Conservation (phyloP, 2,113 vertebrate species). For the Oxyruncus cristatus region DNA sequence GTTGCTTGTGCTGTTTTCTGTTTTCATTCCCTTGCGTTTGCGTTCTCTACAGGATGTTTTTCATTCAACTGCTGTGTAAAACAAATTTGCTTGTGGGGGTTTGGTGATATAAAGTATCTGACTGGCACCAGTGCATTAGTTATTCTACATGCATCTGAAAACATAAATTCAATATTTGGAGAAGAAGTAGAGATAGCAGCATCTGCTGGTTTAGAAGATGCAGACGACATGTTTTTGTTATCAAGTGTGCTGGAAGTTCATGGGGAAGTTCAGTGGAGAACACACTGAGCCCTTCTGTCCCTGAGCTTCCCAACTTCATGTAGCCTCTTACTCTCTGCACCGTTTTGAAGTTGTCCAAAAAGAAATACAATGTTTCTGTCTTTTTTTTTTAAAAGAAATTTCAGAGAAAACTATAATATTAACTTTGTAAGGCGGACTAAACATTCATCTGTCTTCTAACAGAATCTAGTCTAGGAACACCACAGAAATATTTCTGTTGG, state of each 20-base stretch:
- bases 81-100: conserved; percentile 62
- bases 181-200: not conserved
- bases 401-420: not conserved
- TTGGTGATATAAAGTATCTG: conserved; percentile 44
- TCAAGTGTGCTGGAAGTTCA: not conserved
- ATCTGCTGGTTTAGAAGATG: not conserved
- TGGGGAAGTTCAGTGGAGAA: not conserved
- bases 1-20: conserved; percentile 42
- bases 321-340: not conserved
- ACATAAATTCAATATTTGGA: not conserved
- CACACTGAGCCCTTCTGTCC: not conserved
- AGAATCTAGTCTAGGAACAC: not conserved
- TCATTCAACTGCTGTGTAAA: conserved; percentile 43
- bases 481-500: not conserved
- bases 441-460: not conserved
- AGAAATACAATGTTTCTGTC: not conserved
- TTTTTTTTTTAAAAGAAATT: not conserved
- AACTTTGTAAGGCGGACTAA: not conserved
- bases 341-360: not conserved
- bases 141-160: conserved; percentile 29
- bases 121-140: conserved; percentile 42
- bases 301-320: not conserved
- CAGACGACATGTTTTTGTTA: not conserved
- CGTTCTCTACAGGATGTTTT: conserved; percentile 52
- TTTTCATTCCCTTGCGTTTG: conserved; percentile 28